phyloP scores from a whole-genome alignment of 2,888 invertebrate species.

The Hipparchia semele region DNA sequence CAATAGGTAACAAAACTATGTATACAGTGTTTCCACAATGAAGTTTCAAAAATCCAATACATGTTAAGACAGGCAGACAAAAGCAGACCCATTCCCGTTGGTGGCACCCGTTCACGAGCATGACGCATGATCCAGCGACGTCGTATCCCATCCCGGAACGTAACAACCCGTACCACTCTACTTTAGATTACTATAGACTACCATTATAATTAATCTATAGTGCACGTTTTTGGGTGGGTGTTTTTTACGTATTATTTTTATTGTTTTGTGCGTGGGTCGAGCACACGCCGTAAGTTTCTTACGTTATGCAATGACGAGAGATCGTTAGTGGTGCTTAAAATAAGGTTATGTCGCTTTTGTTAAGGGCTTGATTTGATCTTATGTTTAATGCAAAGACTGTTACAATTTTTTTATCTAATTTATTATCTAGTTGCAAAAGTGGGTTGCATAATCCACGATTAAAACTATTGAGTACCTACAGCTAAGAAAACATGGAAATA shows the following conservation, averaged over 20 bases:
- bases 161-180: background rate
- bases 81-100: too few species aligned
- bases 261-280: conserved; percentile 2
- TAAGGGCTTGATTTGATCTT: conserved; percentile 15
- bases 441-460: background rate
- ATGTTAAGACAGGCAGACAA: too few species aligned
- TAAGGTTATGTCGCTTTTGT: conserved; percentile 6
- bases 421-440: background rate
- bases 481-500: too few species aligned
- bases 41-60: too few species aligned
- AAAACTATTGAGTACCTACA: too few species aligned
- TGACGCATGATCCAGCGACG: too few species aligned
- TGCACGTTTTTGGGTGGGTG: conserved; percentile 6
- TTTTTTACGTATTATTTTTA: conserved; percentile 13
- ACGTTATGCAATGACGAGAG: conserved; percentile 6
- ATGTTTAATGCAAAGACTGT: conserved; percentile 12
- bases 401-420: background rate
- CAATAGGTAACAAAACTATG: too few species aligned
- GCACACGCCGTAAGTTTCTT: background rate
- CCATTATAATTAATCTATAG: background rate
- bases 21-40: too few species aligned
- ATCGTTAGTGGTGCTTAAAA: conserved; percentile 1
- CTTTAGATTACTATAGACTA: conserved; percentile 1
- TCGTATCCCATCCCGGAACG: too few species aligned
- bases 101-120: too few species aligned